phyloP scores from a whole-genome alignment of 2,113 vertebrate genomes.

The Silurus meridionalis region DNA sequence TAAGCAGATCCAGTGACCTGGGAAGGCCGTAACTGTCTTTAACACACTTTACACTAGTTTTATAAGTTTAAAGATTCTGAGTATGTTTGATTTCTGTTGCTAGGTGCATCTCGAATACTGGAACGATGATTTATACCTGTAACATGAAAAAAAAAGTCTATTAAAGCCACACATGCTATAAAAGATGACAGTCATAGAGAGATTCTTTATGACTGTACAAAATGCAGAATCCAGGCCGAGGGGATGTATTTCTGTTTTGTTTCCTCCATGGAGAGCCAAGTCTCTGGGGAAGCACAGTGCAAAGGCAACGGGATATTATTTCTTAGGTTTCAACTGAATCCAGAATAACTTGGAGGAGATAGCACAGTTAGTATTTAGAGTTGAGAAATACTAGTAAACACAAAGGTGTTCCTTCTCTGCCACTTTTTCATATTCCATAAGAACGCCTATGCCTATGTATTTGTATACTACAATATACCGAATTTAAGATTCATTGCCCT shows the following conservation, averaged over 20 bases:
- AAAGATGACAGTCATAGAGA: conserved; percentile 59
- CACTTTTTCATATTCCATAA: not conserved
- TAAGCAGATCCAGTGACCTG: not conserved
- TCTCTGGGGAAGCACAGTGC: conserved; percentile 35
- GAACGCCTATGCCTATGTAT: not conserved
- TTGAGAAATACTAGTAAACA: conserved; percentile 5
- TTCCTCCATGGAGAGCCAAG: conserved; percentile 59
- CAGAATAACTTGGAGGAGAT: conserved; percentile 59
- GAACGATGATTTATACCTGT: conserved; percentile 47
- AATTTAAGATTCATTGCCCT: conserved; percentile 21
- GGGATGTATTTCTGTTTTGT: conserved; percentile 67
- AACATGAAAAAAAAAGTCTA: conserved; percentile 48
- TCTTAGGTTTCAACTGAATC: conserved; percentile 50
- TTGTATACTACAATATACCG: not conserved
- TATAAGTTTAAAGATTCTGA: conserved; percentile 12
- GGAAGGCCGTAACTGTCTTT: conserved; percentile 16
- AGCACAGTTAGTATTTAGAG: conserved; percentile 48
- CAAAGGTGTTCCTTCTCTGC: not conserved
- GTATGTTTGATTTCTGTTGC: conserved; percentile 50
- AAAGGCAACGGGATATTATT: conserved; percentile 61
- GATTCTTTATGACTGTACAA: conserved; percentile 58
- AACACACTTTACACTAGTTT: conserved; percentile 22
- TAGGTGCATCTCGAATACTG: conserved; percentile 50
- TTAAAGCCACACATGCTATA: conserved; percentile 54
- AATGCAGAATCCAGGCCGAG: conserved; percentile 49